Conservation (phyloP, 2,797 vertebrate species). For the Halcyon badia region DNA sequence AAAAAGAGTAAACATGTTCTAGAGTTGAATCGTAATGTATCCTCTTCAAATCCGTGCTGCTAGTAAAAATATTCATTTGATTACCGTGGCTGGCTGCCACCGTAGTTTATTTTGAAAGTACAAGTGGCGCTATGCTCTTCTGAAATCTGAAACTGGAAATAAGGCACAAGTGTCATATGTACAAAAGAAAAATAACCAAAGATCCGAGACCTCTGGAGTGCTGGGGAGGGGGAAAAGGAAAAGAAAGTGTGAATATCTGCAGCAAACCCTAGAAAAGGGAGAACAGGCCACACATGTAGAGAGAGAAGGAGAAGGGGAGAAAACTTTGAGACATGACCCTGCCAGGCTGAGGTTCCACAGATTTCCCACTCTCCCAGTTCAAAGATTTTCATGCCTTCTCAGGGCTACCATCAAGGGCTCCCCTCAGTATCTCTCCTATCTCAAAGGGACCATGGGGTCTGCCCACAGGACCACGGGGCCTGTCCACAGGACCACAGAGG, state of each 20-base stretch:
- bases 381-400: rapidly evolving
- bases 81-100: not conserved
- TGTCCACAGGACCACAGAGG: not conserved
- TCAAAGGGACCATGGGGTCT: not conserved
- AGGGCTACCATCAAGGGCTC: not conserved
- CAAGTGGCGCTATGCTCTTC: not conserved
- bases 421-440: not conserved
- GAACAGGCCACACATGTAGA: not conserved
- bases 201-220: not conserved
- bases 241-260: not conserved
- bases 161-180: not conserved
- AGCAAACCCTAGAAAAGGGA: not conserved
- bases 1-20: not conserved
- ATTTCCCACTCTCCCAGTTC: not conserved
- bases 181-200: not conserved
- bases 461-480: not conserved
- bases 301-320: not conserved
- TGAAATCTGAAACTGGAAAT: not conserved
- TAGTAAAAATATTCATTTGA: constrained; percentile 28
- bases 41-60: not conserved
- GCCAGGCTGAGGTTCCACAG: not conserved
- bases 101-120: constrained; percentile 12
- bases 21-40: not conserved
- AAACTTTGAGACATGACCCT: not conserved
- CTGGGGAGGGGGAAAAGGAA: not conserved